phyloP scores from a whole-genome alignment of 1,140 invertebrate genomes.

The Magallana angulata region DNA sequence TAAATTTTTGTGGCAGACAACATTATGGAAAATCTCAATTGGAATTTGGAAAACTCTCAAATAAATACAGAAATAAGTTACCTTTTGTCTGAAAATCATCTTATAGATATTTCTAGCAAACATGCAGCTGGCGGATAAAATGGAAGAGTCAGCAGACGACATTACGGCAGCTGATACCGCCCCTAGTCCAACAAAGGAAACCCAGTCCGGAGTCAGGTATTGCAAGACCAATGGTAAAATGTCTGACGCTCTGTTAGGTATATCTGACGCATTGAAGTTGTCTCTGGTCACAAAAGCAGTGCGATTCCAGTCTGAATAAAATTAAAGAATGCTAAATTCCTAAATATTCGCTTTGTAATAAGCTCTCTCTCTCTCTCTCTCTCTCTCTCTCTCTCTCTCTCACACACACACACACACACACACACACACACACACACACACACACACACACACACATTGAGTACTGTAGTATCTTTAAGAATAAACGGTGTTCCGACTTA shows the following conservation, averaged over 20 bases:
- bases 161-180: conserved; percentile 98
- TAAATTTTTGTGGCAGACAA: too few species aligned
- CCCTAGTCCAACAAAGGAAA: conserved; percentile 97
- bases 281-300: conserved; percentile 84
- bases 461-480: not conserved
- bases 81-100: conserved; percentile 94
- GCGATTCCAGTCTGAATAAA: conserved; percentile 91
- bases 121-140: conserved; percentile 98
- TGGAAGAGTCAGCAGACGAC: conserved; percentile 98
- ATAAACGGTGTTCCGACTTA: too few species aligned
- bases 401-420: too few species aligned
- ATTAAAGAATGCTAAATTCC: not conserved
- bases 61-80: conserved; percentile 76
- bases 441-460: not conserved
- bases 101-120: conserved; percentile 99
- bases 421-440: too few species aligned
- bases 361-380: not conserved
- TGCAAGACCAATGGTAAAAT: conserved; percentile 97
- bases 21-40: too few species aligned
- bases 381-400: not conserved
- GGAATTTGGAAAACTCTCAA: too few species aligned
- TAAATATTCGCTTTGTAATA: not conserved
- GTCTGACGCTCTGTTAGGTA: not conserved
- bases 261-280: conserved; percentile 81
- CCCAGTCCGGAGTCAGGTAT: conserved; percentile 93